Evolutionary conservation across 2,797 vertebrate species (phyloP).

Genomic region (Meda fulgida): DNA sequence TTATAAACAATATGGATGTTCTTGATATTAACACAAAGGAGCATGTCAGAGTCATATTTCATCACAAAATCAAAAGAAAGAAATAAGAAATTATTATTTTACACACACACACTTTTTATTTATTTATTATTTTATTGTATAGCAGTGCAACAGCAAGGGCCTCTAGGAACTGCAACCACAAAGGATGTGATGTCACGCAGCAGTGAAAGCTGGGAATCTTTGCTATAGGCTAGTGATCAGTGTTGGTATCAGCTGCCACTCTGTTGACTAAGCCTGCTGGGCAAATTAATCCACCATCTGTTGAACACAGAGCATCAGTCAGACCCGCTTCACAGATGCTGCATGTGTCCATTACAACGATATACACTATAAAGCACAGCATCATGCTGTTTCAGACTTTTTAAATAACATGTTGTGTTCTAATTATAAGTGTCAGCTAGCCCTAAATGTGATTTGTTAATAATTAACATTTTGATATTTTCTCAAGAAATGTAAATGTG

Average conservation of each 20-base stretch:
- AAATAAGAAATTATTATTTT: background rate
- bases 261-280: conserved; percentile 46
- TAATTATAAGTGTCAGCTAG: background rate
- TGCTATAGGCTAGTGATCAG: background rate
- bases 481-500: background rate
- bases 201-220: conserved; percentile 48
- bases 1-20: background rate
- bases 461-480: background rate
- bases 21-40: background rate
- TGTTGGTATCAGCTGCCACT: conserved; percentile 27
- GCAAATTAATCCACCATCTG: conserved; percentile 62
- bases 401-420: background rate
- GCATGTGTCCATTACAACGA: background rate
- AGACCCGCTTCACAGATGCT: conserved; percentile 39
- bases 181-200: conserved; percentile 36
- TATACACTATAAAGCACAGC: background rate
- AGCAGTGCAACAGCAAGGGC: background rate
- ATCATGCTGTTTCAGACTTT: background rate
- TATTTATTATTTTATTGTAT: background rate
- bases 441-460: background rate
- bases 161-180: background rate
- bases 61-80: background rate
- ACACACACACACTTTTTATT: too few species aligned
- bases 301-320: conserved; percentile 56
- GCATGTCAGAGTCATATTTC: background rate